Conservation (phyloP, 2,113 vertebrate genomes). For the Hyperopisus bebe region DNA sequence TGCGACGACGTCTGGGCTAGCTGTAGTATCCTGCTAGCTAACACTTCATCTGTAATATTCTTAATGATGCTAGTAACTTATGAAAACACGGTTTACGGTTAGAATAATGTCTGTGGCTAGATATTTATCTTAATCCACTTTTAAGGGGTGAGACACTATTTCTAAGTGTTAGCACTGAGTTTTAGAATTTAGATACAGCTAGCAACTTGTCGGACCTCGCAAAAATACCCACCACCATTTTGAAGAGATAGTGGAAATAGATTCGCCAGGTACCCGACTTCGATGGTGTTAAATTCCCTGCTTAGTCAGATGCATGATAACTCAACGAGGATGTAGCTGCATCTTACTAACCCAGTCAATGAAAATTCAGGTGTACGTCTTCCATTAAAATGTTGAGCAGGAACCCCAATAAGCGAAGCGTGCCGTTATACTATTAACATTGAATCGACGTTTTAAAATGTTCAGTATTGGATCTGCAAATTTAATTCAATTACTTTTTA, state of each 20-base stretch:
- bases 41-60: neutral
- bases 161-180: no score
- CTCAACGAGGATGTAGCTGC: neutral
- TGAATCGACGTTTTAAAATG: neutral
- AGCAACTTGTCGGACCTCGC: neutral
- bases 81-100: neutral
- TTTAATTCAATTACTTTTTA: neutral
- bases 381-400: neutral
- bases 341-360: neutral
- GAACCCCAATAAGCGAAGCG: neutral
- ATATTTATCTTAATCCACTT: neutral
- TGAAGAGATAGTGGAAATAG: neutral
- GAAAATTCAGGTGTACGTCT: neutral
- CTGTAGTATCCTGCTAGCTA: neutral
- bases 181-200: neutral
- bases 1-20: neutral
- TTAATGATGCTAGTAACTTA: neutral
- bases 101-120: neutral
- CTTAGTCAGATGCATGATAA: neutral
- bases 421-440: neutral
- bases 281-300: neutral
- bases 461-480: neutral
- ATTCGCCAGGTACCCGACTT: neutral
- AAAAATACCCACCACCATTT: constrained; percentile 14
- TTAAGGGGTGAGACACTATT: neutral